These are phyloP conservation scores for Zapornia atra DNA, from an alignment of 2,113 vertebrate species.

Conservation along the genomic window DNA sequence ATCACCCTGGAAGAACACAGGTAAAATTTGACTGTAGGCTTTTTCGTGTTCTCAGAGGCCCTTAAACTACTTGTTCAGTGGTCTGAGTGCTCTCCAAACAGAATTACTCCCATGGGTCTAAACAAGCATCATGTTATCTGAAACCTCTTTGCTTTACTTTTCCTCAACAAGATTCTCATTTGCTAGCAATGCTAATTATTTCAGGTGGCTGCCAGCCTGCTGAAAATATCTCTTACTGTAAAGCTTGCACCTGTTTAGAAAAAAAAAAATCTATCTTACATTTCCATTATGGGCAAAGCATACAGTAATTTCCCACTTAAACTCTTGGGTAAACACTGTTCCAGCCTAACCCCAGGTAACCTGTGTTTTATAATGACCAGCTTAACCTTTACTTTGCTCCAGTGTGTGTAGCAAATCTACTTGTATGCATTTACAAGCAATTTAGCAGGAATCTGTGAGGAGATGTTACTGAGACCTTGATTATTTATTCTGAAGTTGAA, in stretches of 20 bases:
- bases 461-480: background rate
- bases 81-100: background rate
- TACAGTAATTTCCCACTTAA: constrained; percentile 33
- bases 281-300: background rate
- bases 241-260: background rate
- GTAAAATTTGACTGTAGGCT: background rate
- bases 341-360: background rate
- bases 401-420: background rate
- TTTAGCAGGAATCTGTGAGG: background rate
- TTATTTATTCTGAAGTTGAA: constrained; percentile 17
- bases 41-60: background rate
- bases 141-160: background rate
- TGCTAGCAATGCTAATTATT: background rate
- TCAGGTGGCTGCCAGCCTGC: background rate
- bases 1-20: background rate
- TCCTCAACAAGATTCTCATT: background rate
- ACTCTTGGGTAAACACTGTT: constrained; percentile 7
- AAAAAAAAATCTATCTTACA: background rate
- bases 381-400: constrained; percentile 38
- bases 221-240: background rate
- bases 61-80: background rate
- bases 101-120: background rate
- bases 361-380: constrained; percentile 3
- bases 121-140: background rate
- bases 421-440: background rate